phyloP scores from a whole-genome alignment of 2,888 invertebrate genomes.

The Tenthredo mesomela region DNA sequence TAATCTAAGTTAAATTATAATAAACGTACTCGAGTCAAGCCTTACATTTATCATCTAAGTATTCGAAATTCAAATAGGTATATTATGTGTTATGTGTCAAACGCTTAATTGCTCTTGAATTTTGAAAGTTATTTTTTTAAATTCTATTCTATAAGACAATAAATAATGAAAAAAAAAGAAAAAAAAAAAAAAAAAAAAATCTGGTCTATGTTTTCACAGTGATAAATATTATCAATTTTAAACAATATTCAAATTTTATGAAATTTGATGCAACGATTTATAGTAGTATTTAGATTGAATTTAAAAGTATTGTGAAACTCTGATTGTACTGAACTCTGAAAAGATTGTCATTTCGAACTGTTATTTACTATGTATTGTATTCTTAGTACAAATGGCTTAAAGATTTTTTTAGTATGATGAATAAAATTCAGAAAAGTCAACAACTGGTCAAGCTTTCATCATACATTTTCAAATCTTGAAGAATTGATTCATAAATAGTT shows the following conservation, averaged over 20 bases:
- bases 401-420: background rate
- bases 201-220: background rate
- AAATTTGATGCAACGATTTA: background rate
- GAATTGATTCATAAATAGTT: background rate
- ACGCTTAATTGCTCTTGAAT: background rate
- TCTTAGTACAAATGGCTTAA: background rate
- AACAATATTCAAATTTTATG: background rate
- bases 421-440: background rate
- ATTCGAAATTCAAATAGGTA: background rate
- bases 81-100: background rate
- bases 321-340: no score
- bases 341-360: background rate
- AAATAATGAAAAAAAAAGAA: no score
- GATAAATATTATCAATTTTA: background rate
- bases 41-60: background rate
- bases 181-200: background rate
- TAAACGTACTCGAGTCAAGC: conserved; percentile 7
- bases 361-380: conserved; percentile 19
- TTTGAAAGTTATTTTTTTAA: background rate
- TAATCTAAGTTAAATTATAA: background rate
- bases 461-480: background rate
- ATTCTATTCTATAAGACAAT: no score
- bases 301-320: background rate
- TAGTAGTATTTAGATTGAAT: background rate
- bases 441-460: background rate